Evolutionary conservation across 2,888 invertebrate species (phyloP).

Genomic region (Boloria euphrosyne): DNA sequence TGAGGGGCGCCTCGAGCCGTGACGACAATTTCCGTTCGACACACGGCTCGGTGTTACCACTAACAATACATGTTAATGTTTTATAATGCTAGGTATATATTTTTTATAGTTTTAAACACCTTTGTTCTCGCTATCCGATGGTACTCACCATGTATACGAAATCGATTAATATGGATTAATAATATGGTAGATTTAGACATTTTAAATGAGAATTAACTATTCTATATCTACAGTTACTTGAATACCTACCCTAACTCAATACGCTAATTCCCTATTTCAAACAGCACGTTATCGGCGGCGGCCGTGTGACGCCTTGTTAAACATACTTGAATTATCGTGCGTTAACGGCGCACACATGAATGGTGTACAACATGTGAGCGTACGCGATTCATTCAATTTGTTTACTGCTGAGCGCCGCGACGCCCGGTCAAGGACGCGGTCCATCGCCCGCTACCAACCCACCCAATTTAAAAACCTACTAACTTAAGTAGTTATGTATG

Average conservation of each 20-base stretch:
- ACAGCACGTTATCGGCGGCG: slow-evolving; percentile 37
- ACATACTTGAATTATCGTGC: slow-evolving; percentile 73
- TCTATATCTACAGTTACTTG: neutral
- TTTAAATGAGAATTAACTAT: neutral
- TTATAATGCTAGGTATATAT: too few species aligned
- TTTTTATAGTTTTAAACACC: too few species aligned
- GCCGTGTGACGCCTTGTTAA: slow-evolving; percentile 61
- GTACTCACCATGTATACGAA: too few species aligned
- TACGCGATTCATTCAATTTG: slow-evolving; percentile 81
- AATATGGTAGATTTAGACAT: too few species aligned
- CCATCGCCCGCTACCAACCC: slow-evolving; percentile 65
- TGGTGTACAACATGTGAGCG: slow-evolving; percentile 68
- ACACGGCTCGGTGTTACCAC: slow-evolving; percentile 38
- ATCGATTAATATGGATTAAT: too few species aligned
- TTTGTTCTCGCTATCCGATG: too few species aligned
- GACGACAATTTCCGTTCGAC: slow-evolving; percentile 64
- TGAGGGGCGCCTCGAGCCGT: slow-evolving; percentile 74
- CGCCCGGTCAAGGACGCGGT: slow-evolving; percentile 73
- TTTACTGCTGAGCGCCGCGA: slow-evolving; percentile 68
- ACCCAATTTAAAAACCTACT: slow-evolving; percentile 40
- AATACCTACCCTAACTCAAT: slow-evolving; percentile 1
- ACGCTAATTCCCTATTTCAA: slow-evolving; percentile 9
- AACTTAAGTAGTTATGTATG: slow-evolving; percentile 34
- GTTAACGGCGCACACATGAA: slow-evolving; percentile 77
- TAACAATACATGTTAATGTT: slow-evolving; percentile 12